phyloP scores from a whole-genome alignment of 35 echinoderm and acorn worm genomes.

The Eucidaris tribuloides region DNA sequence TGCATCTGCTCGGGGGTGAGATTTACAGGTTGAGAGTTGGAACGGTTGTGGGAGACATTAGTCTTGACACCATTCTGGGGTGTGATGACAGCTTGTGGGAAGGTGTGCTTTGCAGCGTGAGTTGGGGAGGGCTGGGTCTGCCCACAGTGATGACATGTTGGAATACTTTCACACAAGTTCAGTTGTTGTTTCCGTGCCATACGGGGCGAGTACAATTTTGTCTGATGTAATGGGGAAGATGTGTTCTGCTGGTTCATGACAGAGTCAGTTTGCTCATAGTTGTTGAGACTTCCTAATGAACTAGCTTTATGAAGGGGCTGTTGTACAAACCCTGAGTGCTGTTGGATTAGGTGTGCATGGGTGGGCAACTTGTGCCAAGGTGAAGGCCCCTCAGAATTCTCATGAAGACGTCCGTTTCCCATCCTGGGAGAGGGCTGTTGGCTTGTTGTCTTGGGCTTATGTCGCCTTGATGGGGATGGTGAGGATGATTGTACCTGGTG shows the following conservation, averaged over 20 bases:
- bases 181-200: not conserved
- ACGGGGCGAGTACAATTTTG: conserved; percentile 1
- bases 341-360: conserved; percentile 7
- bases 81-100: conserved; percentile 14
- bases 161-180: not conserved
- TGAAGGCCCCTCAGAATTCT: not conserved
- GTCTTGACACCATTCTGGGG: not conserved
- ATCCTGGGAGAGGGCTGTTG: conserved; percentile 13
- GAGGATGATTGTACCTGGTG: not conserved
- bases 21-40: conserved; percentile 71
- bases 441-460: conserved; percentile 1
- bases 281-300: conserved; percentile 12
- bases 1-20: conserved; percentile 42
- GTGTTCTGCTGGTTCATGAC: not conserved
- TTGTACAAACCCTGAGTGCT: not conserved
- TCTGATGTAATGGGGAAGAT: not conserved
- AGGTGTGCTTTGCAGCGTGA: conserved; percentile 36
- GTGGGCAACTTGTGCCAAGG: conserved; percentile 19
- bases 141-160: conserved; percentile 10
- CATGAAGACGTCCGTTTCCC: not conserved
- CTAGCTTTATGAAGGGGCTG: conserved; percentile 10
- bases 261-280: not conserved
- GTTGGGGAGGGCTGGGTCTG: conserved; percentile 6
- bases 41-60: conserved; percentile 48
- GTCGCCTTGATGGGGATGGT: conserved; percentile 6